Evolutionary conservation across 2,113 vertebrate genomes (phyloP).

Genomic region (Ammospiza nelsoni): DNA sequence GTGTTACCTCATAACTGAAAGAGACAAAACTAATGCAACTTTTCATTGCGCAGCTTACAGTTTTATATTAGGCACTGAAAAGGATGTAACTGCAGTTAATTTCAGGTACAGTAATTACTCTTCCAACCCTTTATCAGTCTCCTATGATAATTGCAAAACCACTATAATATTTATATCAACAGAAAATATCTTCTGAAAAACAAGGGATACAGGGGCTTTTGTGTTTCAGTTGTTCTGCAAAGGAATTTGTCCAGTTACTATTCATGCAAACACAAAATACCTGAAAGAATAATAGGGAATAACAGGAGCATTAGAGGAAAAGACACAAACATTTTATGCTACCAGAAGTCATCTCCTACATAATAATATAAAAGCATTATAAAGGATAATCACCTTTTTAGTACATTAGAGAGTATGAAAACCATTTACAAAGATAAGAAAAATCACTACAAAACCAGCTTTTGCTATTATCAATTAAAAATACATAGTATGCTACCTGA

Average conservation of each 20-base stretch:
- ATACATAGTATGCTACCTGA: not conserved
- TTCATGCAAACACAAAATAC: not conserved
- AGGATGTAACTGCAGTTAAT: not conserved
- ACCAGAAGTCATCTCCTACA: not conserved
- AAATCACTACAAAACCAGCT: not conserved
- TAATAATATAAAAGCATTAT: not conserved
- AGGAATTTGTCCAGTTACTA: not conserved
- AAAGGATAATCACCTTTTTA: conserved; percentile 2
- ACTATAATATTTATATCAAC: not conserved
- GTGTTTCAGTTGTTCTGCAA: not conserved
- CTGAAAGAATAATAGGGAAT: not conserved
- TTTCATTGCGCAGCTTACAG: not conserved
- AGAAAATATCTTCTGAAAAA: not conserved
- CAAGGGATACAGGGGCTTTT: not conserved
- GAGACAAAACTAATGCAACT: not conserved
- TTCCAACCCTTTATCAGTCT: not conserved
- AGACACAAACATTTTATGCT: not conserved
- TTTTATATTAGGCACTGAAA: not conserved
- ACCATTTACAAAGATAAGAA: not conserved
- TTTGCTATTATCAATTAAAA: conserved; percentile 3
- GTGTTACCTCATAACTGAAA: not conserved
- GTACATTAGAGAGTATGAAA: not conserved
- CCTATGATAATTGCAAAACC: not conserved
- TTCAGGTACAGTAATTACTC: not conserved
- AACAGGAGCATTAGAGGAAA: not conserved